Conservation (phyloP, 2,797 vertebrate genomes). For the Eutrigla gurnardus region DNA sequence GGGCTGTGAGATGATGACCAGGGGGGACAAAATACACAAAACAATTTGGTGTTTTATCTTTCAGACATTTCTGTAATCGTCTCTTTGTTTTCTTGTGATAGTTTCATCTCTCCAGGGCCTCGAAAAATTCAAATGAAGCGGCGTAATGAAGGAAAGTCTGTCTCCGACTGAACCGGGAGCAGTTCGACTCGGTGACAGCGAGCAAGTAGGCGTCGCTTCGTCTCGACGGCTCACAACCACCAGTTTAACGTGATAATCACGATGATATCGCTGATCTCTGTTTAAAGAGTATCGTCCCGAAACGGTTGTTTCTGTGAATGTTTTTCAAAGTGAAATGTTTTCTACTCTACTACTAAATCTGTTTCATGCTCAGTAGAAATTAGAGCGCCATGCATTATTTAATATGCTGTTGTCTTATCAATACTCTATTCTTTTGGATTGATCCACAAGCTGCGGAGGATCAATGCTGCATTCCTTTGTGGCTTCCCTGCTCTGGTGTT, state of each 20-base stretch:
- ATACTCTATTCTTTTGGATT: constrained; percentile 17
- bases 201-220: not conserved
- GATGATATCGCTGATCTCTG: too few species aligned
- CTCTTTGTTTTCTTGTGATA: not conserved
- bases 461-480: not conserved
- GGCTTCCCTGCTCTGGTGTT: not conserved
- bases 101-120: not conserved
- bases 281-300: constrained; percentile 1
- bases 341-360: not conserved
- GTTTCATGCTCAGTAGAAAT: not conserved
- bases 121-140: not conserved
- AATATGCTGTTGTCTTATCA: constrained; percentile 19
- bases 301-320: not conserved
- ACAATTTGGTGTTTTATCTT: not conserved
- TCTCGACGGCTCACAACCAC: not conserved
- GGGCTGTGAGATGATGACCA: not conserved
- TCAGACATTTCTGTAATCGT: not conserved
- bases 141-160: not conserved
- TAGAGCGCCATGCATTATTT: constrained; percentile 21
- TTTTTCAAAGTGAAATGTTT: not conserved
- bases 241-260: too few species aligned
- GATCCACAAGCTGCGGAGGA: constrained; percentile 1
- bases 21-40: not conserved
- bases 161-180: not conserved
- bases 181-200: not conserved